phyloP scores from a whole-genome alignment of 2,888 invertebrate genomes.

The Drosophila austrosaltans region DNA sequence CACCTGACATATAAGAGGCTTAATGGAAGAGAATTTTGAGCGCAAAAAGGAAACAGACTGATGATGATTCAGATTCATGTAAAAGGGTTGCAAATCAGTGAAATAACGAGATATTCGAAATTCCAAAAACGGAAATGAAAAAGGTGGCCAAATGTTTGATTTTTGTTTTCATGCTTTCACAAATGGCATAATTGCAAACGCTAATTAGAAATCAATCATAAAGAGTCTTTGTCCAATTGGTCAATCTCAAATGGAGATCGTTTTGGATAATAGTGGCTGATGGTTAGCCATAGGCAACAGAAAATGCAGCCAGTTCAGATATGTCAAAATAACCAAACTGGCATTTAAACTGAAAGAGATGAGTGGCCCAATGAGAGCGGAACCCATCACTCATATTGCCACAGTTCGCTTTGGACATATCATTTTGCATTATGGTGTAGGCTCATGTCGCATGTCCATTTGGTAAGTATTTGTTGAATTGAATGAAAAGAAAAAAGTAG shows the following conservation, averaged over 20 bases:
- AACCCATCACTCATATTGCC: not conserved
- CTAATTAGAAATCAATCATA: slow-evolving; percentile 1
- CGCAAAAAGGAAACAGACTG: not conserved
- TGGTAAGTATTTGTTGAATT: not conserved
- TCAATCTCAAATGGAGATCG: not conserved
- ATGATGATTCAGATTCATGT: slow-evolving; percentile 1
- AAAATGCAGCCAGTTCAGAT: no score
- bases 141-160: not conserved
- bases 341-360: not conserved
- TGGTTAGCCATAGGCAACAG: no score
- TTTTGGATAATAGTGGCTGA: no score
- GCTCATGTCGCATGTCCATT: not conserved
- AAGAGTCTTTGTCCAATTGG: not conserved
- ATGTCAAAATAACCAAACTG: not conserved
- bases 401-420: slow-evolving; percentile 31
- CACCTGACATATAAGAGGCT: not conserved
- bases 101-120: not conserved
- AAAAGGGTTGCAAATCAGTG: not conserved
- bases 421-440: not conserved
- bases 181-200: not conserved
- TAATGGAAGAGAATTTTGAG: not conserved
- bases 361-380: not conserved
- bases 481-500: not conserved
- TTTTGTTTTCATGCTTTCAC: no score
- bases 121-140: not conserved